Conservation (phyloP, 2,113 vertebrate species). For the Falcunculus frontatus region DNA sequence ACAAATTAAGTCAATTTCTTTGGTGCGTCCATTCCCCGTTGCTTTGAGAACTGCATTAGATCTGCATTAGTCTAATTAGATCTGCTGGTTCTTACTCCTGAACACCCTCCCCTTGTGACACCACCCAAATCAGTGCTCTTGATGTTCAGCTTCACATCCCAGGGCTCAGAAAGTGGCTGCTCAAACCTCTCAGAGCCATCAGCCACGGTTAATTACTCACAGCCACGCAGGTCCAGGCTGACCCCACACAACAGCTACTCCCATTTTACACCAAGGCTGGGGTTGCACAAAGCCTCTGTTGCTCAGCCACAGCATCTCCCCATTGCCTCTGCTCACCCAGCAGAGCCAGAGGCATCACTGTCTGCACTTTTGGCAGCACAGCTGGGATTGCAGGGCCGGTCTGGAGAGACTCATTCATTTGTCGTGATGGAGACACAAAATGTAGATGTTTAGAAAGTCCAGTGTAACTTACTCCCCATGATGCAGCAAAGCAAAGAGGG, state of each 20-base stretch:
- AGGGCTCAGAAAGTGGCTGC: background rate
- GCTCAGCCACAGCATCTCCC: background rate
- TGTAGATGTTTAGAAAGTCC: fast-evolving
- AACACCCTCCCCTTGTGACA: background rate
- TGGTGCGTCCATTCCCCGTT: fast-evolving
- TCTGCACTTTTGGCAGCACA: background rate
- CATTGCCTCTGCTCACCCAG: background rate
- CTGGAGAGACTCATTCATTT: background rate
- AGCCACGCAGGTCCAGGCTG: background rate
- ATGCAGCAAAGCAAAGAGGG: background rate
- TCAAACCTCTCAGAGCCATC: background rate
- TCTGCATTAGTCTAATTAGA: background rate
- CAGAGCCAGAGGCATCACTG: background rate
- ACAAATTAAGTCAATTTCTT: background rate
- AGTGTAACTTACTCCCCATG: fast-evolving
- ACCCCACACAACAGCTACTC: background rate
- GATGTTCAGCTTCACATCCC: background rate
- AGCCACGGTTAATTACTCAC: background rate
- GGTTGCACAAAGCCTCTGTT: fast-evolving
- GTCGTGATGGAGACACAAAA: background rate
- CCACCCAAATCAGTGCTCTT: background rate
- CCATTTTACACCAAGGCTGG: background rate
- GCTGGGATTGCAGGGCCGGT: background rate
- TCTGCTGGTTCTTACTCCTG: background rate
- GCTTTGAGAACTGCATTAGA: background rate